Evolutionary conservation across 2,888 invertebrate genomes (phyloP).

Genomic region (Petrophora chlorosata): DNA sequence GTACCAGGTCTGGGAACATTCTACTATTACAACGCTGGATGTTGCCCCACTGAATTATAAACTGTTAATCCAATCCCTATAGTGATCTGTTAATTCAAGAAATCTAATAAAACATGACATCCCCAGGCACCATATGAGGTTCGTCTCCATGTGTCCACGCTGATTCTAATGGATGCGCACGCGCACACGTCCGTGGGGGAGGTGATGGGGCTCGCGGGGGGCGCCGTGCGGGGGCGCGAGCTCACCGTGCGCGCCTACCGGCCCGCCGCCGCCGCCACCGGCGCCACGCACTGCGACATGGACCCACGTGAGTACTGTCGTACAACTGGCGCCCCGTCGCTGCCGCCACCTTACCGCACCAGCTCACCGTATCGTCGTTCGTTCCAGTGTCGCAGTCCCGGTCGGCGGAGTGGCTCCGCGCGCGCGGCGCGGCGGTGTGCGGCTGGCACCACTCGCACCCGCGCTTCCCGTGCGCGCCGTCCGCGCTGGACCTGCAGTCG

Average conservation of each 20-base stretch:
- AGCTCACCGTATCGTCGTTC: not conserved
- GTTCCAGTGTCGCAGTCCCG: constrained; percentile 77
- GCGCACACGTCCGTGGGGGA: constrained; percentile 87
- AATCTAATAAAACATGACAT: not conserved
- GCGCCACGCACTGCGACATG: constrained; percentile 90
- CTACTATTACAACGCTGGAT: too few species aligned
- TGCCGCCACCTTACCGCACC: not conserved
- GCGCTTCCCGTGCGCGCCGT: constrained; percentile 87
- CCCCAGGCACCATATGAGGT: constrained; percentile 86
- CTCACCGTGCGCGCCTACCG: constrained; percentile 71
- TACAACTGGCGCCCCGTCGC: too few species aligned
- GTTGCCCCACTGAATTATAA: too few species aligned
- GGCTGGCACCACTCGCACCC: constrained; percentile 94
- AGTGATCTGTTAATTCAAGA: too few species aligned
- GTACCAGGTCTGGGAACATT: too few species aligned
- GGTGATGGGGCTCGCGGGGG: constrained; percentile 90
- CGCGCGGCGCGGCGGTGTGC: constrained; percentile 78
- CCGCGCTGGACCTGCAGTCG: constrained; percentile 86
- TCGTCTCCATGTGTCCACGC: constrained; percentile 82
- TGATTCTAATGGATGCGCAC: constrained; percentile 88
- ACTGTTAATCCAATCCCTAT: too few species aligned
- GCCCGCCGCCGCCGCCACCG: constrained; percentile 86
- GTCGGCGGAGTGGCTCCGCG: constrained; percentile 83
- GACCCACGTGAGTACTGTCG: constrained; percentile 86
- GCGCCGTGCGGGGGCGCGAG: constrained; percentile 50